These are phyloP conservation scores for Hydropotes inermis DNA, from an alignment of 2,113 vertebrate species.

Conservation along the genomic window DNA sequence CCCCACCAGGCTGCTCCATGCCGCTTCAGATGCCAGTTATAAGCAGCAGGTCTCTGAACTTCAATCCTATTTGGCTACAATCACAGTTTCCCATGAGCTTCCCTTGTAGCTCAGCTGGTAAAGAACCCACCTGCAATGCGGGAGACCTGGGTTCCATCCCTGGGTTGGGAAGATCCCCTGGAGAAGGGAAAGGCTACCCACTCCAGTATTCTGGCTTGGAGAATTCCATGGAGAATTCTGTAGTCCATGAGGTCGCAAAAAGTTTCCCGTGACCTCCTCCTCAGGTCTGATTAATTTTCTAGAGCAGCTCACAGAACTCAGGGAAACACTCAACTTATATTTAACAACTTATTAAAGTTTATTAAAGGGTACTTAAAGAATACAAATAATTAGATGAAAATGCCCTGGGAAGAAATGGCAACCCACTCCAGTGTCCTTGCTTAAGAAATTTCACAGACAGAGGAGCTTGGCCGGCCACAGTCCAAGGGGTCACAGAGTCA, in stretches of 20 bases:
- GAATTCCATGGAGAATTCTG: neutral
- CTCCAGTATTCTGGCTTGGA: neutral
- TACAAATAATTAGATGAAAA: neutral
- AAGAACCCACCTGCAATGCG: neutral
- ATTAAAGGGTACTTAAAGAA: neutral
- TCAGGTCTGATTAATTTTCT: neutral
- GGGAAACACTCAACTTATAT: neutral
- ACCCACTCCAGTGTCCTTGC: neutral
- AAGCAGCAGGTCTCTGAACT: neutral
- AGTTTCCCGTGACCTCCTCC: neutral
- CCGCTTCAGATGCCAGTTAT: neutral
- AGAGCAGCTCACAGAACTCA: neutral
- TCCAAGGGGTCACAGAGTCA: neutral
- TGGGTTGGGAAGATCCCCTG: neutral
- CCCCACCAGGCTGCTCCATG: neutral
- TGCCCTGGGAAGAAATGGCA: neutral
- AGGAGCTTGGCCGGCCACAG: neutral
- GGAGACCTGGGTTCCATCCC: neutral
- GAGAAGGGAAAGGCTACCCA: neutral
- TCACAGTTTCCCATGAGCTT: neutral
- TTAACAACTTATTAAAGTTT: neutral
- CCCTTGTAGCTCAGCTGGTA: neutral
- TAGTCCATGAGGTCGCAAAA: neutral
- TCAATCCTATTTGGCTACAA: neutral
- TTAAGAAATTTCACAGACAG: neutral